These are phyloP conservation scores for Venturia canescens DNA, from an alignment of 1,140 invertebrate species.

Conservation along the genomic window DNA sequence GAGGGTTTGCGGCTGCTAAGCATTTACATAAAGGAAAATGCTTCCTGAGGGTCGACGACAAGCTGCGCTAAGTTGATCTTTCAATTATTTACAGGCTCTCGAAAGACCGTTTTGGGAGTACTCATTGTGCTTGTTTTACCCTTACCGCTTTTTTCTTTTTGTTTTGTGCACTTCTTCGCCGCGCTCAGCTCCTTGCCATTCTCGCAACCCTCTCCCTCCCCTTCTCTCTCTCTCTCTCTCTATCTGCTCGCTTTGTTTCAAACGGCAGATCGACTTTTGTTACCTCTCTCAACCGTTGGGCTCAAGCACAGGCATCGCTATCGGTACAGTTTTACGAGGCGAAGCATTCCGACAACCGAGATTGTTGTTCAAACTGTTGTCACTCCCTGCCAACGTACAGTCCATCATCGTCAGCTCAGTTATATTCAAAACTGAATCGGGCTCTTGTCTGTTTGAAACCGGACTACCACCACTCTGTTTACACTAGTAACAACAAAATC, in stretches of 20 bases:
- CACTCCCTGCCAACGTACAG: conserved; percentile 67
- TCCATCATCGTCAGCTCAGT: conserved; percentile 71
- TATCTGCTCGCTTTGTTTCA: not conserved
- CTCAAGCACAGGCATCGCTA: conserved; percentile 66
- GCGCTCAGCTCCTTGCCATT: not conserved
- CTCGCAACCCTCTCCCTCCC: not conserved
- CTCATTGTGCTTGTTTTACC: not conserved
- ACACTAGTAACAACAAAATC: conserved; percentile 57
- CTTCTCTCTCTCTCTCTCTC: conserved; percentile 14
- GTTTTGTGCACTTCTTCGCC: not conserved
- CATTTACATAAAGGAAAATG: conserved; percentile 27
- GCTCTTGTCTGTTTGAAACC: conserved; percentile 50
- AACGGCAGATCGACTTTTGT: conserved; percentile 29
- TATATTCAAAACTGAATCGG: conserved; percentile 60
- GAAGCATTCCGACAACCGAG: conserved; percentile 59
- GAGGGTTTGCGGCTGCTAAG: conserved; percentile 49
- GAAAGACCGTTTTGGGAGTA: conserved; percentile 43
- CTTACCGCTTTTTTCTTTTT: not conserved
- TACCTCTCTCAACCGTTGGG: conserved; percentile 71
- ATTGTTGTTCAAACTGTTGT: conserved; percentile 73
- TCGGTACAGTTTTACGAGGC: conserved; percentile 61
- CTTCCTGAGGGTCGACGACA: not conserved
- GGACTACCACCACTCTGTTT: conserved; percentile 60
- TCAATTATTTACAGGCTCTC: conserved; percentile 51
- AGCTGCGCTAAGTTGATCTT: conserved; percentile 2